Evolutionary conservation across 2,797 vertebrate genomes (phyloP).

Genomic region (Manis crassicaudata): DNA sequence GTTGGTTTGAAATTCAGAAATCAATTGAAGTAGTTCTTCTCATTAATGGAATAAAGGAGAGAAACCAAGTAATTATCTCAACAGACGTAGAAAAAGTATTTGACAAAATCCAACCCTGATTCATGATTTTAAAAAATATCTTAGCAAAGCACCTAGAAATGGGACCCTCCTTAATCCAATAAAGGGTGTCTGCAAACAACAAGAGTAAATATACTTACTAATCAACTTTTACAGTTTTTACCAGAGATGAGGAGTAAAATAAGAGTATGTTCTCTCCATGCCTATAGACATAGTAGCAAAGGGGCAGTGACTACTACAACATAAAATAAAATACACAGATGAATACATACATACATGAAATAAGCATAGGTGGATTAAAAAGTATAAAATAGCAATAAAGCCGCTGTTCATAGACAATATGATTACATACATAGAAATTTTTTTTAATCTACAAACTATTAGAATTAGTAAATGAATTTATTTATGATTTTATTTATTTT

Average conservation of each 20-base stretch:
- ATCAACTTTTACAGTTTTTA: background rate
- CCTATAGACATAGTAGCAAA: background rate
- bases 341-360: background rate
- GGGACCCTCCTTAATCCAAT: background rate
- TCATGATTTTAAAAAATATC: background rate
- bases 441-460: background rate
- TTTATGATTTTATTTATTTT: background rate
- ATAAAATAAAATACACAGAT: background rate
- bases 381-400: background rate
- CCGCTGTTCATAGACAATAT: background rate
- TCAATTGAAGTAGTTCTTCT: background rate
- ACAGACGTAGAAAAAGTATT: background rate
- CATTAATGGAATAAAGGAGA: background rate
- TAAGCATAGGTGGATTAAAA: background rate
- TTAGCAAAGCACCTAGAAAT: background rate
- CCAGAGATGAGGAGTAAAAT: background rate
- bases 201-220: background rate
- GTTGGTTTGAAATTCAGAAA: constrained; percentile 4
- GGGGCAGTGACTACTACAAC: background rate
- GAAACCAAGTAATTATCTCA: background rate
- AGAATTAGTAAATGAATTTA: background rate
- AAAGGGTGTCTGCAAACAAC: background rate
- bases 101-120: background rate
- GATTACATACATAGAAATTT: background rate
- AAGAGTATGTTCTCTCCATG: background rate